Evolutionary conservation across 2,888 invertebrate species (phyloP), one percentile per base, ranked within the genome.

Genomic region (Pimpla rufipes): DNA sequence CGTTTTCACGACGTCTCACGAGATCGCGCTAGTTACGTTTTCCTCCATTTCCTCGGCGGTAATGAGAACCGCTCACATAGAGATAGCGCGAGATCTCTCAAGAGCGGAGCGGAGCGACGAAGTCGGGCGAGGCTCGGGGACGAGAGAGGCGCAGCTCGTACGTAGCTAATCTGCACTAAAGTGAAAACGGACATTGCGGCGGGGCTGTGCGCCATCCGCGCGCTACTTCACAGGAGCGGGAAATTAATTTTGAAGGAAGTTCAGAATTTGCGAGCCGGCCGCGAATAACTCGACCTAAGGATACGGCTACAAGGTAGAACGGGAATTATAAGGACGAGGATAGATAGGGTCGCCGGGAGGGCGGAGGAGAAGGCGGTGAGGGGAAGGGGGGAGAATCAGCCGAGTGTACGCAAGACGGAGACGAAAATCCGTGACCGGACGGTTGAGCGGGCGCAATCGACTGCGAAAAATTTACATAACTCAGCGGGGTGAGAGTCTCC

Each of bases 181-280:
- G 89, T 88, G 89, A 89, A 88, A 88, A 88, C 85, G 86, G 89
- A 89, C 89, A 73, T 86, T 83, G 86, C 83, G 76, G 84, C 74
- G 66, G 50, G 85, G 77, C 55, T 50, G 78, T 70, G 64, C 64
- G 23, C 55, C 73, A 42, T n/a, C 37, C 64, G n/a, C n/a, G n/a
- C n/a, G 76, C 40, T 18, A 21, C 11, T 62, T 37, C n/a, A 62
- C 29, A 62, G 35, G 47, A 73, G 47, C 73, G 73, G 73, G 57
- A 79, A 73, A 79, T 79, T 79, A 79, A 79, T 74, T 79, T 79
- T 64, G 66, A 66, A 67, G 79, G 42, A 73, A 79, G 71, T 79
- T 73, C 18, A 50, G 74, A 67, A 74, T 79, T 79, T 79, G 79
- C 29, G 71, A 59, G 55, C 13, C 79, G 37, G 42, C 37, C 13